These are phyloP conservation scores for Phodopus roborovskii DNA, from an alignment of 2,113 vertebrate genomes.

Conservation along the genomic window DNA sequence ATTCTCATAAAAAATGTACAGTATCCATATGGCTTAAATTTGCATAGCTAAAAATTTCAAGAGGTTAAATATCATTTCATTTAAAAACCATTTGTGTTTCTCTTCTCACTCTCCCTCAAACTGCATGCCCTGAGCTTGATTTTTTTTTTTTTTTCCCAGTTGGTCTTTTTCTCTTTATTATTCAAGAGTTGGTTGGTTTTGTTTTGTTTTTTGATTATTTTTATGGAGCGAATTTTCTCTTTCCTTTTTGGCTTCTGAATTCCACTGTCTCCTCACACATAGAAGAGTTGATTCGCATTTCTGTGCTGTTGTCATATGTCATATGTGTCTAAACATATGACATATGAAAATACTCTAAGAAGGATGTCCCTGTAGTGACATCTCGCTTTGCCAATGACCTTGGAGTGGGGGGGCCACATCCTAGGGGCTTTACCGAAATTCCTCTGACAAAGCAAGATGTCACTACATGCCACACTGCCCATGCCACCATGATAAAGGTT, in stretches of 20 bases:
- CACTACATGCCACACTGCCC: no score
- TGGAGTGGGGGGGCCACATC: no score
- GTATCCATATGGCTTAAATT: not conserved
- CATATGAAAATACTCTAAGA: not conserved
- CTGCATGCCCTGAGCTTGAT: not conserved
- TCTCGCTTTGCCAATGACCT: no score
- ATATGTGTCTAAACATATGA: not conserved
- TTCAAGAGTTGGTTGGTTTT: not conserved
- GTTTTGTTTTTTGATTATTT: not conserved
- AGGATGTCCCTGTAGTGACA: not conserved
- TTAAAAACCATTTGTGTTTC: not conserved
- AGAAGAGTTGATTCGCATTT: not conserved
- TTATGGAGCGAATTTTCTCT: not conserved
- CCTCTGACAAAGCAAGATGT: no score
- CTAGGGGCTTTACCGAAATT: no score
- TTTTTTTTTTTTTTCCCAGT: not conserved
- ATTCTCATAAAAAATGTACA: not conserved
- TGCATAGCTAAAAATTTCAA: not conserved
- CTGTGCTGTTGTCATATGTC: not conserved
- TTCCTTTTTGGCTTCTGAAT: constrained; percentile 4
- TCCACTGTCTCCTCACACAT: not conserved
- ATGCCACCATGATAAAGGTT: not conserved
- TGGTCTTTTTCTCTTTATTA: not conserved
- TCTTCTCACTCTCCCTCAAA: not conserved
- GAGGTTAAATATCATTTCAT: not conserved